Evolutionary conservation across 1,140 invertebrate species (phyloP), one percentile per base, ranked within the genome.

Genomic region (Drosophila jambulina): DNA sequence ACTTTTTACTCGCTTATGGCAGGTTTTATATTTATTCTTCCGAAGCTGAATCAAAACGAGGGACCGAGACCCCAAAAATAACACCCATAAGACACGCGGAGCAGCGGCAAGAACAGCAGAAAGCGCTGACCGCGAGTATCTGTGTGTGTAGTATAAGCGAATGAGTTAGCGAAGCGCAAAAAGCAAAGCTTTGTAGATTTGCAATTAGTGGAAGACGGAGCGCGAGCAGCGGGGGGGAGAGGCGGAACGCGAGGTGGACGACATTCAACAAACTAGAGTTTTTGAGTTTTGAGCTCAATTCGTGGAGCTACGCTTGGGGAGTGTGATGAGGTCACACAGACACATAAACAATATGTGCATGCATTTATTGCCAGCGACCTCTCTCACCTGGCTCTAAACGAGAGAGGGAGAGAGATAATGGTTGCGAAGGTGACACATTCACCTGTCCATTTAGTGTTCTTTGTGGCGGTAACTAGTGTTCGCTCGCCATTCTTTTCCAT

Each of bases 261-360:
- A 88, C 80, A 87, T 84, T 87, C 80, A 71, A 80, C 59, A 40
- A 71, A 72, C 32, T 71, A 49, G 36, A 72, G 70, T 72, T 72
- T 63, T 23, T 23, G 43, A 72, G 70, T 72, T 71, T 60, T 36
- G n/a, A 32, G 54, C 48, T 70, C 32, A 34, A 70, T 43, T 34
- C 25, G 23, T n/a, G 46, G 46, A 32, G 34, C 48, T 17, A 27
- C 57, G 23, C 21, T 25, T 25, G 15, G 23, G 57, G 42, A 49
- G 62, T 64, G 76, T 82, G 83, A 67, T 88, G 85, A 87, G 82
- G 85, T 88, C 80, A 70, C 48, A 51, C 62, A 46, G 60, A 51
- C 23, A 58, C 48, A 70, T 56, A n/a, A 25, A 13, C 51, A 54
- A 23, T 4, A 43, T 25, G 27, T 19, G 53, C 34, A 36, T 36